These are phyloP conservation scores for Phycodurus eques DNA, from an alignment of 2,113 vertebrate genomes.

Conservation along the genomic window DNA sequence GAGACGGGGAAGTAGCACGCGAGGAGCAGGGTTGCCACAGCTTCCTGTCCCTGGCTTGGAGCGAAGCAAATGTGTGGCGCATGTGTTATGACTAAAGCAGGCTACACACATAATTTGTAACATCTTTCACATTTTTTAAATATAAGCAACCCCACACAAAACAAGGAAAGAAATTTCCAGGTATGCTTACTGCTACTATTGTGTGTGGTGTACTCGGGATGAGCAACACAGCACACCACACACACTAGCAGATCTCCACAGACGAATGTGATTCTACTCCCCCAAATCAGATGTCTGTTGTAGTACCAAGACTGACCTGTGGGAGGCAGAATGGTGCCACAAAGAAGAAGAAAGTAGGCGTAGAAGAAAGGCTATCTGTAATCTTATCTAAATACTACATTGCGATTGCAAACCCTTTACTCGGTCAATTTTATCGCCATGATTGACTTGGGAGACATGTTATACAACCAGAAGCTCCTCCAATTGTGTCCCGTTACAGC, in stretches of 20 bases:
- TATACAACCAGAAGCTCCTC: background rate
- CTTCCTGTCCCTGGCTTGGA: constrained; percentile 46
- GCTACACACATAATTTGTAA: background rate
- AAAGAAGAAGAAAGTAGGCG: no score
- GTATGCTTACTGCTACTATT: background rate
- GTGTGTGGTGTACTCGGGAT: background rate
- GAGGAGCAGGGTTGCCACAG: constrained; percentile 26
- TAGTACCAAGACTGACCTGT: background rate
- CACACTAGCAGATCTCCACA: background rate
- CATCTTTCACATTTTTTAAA: background rate
- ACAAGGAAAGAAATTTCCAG: background rate
- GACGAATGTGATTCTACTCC: background rate
- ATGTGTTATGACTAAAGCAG: constrained; percentile 62
- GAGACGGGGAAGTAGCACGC: constrained; percentile 26
- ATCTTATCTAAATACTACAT: background rate
- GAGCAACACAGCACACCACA: background rate
- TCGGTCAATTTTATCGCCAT: background rate
- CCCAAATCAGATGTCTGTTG: background rate
- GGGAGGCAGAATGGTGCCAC: background rate
- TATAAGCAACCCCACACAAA: background rate
- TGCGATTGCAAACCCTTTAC: background rate
- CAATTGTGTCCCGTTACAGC: background rate
- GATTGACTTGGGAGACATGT: background rate
- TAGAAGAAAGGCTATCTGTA: no score
- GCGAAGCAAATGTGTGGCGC: constrained; percentile 71